A percentile compares a stretch with the other conserved stretches of the same genome.
These are phyloP conservation scores for Steinernema khuongi DNA, from an alignment of 1,140 invertebrate species.

Conservation along the genomic window DNA sequence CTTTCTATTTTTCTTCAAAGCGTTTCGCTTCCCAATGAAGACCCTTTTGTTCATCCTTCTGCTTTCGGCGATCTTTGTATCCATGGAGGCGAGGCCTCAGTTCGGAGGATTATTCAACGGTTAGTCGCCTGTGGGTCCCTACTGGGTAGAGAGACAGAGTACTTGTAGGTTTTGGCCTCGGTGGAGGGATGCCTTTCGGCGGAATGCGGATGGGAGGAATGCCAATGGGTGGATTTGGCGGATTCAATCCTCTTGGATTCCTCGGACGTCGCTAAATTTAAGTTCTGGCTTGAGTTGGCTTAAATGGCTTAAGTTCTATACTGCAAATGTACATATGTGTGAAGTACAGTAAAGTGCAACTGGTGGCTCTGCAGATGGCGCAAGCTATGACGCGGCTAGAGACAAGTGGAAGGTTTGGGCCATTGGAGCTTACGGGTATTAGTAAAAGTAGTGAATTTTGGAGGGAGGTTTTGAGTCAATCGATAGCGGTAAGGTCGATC, in stretches of 20 bases:
- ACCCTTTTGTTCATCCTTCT: background rate
- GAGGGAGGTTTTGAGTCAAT: too few relatives aligned
- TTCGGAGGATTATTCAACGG: background rate
- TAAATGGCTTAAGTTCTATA: background rate
- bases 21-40: background rate
- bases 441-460: too few relatives aligned
- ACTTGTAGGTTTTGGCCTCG: too few relatives aligned
- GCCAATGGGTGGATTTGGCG: background rate
- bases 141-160: too few relatives aligned
- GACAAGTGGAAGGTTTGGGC: too few relatives aligned
- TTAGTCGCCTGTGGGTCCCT: too few relatives aligned
- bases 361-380: too few relatives aligned
- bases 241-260: background rate
- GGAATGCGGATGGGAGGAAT: background rate
- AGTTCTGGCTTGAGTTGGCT: background rate
- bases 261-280: background rate
- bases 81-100: background rate
- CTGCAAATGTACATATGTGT: too few relatives aligned
- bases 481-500: too few relatives aligned
- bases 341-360: too few relatives aligned
- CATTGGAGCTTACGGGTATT: too few relatives aligned
- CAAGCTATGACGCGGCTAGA: too few relatives aligned
- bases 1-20: background rate
- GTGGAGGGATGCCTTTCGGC: background rate
- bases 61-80: background rate